Base-by-base conservation (phyloP, 2,888 invertebrate species). In the Allacma fusca region DNA sequence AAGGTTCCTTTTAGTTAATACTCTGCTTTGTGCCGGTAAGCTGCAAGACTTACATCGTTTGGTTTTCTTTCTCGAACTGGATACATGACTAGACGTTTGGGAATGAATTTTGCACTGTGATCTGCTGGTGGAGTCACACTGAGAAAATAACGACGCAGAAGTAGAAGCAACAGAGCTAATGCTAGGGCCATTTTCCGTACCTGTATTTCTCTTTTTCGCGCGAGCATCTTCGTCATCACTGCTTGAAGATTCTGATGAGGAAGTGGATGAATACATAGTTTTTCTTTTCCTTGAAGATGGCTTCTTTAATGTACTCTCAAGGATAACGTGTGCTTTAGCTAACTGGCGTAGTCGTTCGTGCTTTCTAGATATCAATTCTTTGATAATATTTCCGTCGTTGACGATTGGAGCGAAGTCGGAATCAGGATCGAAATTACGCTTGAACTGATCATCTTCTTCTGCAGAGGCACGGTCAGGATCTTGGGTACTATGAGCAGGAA, bases 331-430 rank as follows among this genome's bases (percentile, higher is more conserved):
- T 1, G 73, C 75, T 75, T 69, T 69, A 5, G 79, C 79, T 26
- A 77, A 34, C 26, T 75, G 50, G n/a, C 71, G 21, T 0, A 79
- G 65, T 40, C 72, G 78, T n/a, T 71, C 78, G 28, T 80, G 78
- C 29, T 81, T 81, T 21, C 79, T 75, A 23, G 81, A 75, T 65
- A 83, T 83, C 44, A 83, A 64, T 70, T 81, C 76, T 16, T 82
- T 83, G 13, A 83, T 81, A 67, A 81, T 80, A 34, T 83, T 82
- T 0, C 72, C 77, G 21, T 78, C 67, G 64, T 69, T 77, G 40
- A 79, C 78, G 40, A 74, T 26, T 1, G 29, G 29, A 21, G 76
- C n/a, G 29, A 69, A n/a, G 5, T 59, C 43, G 0, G 70, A 64
- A 24, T 73, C 67, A 9, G 67, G 21, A 26, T 68, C 21, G 23